Conservation (phyloP, 2,113 vertebrate species). For the Archilochus colubris region DNA sequence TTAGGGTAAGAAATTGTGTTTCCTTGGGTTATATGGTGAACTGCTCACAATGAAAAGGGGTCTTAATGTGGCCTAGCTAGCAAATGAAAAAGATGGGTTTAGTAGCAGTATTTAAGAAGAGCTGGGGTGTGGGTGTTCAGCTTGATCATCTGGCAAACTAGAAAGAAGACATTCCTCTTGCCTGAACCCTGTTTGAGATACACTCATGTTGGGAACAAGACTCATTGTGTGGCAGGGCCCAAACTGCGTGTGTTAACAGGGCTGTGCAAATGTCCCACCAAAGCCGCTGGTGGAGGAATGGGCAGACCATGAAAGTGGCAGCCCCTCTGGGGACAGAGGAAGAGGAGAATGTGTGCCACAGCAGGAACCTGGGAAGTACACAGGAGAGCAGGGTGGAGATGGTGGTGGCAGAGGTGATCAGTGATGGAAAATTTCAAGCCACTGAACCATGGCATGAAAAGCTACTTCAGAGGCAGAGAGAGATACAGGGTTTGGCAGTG, state of each 20-base stretch:
- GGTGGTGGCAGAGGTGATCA: not conserved
- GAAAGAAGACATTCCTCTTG: not conserved
- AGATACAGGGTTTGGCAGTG: not conserved
- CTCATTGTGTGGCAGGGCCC: not conserved
- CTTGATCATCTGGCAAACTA: not conserved
- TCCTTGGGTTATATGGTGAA: not conserved
- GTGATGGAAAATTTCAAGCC: not conserved
- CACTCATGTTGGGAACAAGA: not conserved
- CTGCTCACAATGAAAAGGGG: not conserved
- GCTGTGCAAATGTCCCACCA: not conserved
- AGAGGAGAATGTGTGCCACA: not conserved
- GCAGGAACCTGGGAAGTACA: not conserved
- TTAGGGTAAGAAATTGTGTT: not conserved
- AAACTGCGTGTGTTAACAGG: fast-evolving
- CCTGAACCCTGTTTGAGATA: not conserved
- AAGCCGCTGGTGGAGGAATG: not conserved
- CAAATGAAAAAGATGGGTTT: not conserved
- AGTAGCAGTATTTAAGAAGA: not conserved
- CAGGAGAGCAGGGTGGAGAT: not conserved
- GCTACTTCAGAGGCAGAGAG: not conserved
- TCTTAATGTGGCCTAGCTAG: not conserved
- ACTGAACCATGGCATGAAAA: not conserved
- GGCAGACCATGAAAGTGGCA: not conserved
- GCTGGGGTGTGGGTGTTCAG: not conserved
- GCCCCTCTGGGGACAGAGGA: not conserved